phyloP scores from a whole-genome alignment of 64 coral and sea anemone species.

The Stylophora pistillata region DNA sequence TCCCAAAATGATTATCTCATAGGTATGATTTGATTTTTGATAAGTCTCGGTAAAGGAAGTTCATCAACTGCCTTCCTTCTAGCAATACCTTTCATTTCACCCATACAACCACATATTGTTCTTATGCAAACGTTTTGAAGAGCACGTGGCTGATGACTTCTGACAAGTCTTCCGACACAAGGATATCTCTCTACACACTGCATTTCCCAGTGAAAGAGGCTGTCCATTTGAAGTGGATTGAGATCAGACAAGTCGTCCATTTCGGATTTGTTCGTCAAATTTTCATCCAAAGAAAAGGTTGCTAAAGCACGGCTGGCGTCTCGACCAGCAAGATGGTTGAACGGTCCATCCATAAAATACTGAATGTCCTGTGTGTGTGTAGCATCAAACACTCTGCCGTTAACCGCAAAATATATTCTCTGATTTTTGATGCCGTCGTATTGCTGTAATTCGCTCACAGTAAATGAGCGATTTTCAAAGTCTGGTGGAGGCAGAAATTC shows the following conservation, averaged over 20 bases:
- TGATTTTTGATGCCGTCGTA: constrained; percentile 62
- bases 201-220: constrained; percentile 87
- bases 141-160: constrained; percentile 66
- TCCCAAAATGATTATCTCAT: background rate
- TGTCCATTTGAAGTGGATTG: constrained; percentile 76
- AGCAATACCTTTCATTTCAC: background rate
- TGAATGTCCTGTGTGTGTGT: constrained; percentile 68
- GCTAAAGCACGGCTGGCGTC: constrained; percentile 96
- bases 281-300: constrained; percentile 63
- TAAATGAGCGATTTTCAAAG: constrained; percentile 32
- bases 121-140: constrained; percentile 70
- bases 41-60: constrained; percentile 2
- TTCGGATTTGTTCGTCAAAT: constrained; percentile 14
- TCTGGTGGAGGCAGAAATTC: background rate
- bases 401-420: constrained; percentile 89
- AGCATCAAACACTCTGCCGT: constrained; percentile 93
- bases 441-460: constrained; percentile 61
- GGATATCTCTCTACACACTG: constrained; percentile 80
- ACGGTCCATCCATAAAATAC: constrained; percentile 53
- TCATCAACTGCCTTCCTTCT: background rate
- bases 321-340: constrained; percentile 68
- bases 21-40: constrained; percentile 16
- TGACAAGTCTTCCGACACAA: constrained; percentile 78
- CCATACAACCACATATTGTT: constrained; percentile 33
- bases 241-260: constrained; percentile 88